These are phyloP conservation scores for Microcebus ravelobensis DNA, from an alignment of 2,113 vertebrate genomes.

Conservation along the genomic window DNA sequence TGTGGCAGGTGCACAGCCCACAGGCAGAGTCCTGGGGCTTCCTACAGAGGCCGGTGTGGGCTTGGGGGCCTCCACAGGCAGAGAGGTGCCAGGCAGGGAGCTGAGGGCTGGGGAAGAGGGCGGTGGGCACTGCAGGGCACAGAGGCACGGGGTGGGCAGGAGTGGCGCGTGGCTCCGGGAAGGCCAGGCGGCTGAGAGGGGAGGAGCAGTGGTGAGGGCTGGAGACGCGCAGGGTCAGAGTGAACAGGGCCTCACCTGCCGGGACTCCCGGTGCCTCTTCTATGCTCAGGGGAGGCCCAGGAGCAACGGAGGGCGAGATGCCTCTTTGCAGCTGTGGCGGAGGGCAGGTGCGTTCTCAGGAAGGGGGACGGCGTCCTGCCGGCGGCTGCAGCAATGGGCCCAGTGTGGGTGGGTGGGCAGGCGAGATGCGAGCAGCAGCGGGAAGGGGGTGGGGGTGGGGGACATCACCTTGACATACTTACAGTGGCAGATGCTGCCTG, in stretches of 20 bases:
- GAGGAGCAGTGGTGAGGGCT: fast-evolving
- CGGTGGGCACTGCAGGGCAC: fast-evolving
- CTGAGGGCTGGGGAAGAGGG: background rate
- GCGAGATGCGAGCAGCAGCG: background rate
- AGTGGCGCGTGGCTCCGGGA: too few relatives aligned
- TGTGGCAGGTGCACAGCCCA: background rate
- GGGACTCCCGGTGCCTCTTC: background rate
- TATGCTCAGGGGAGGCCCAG: background rate
- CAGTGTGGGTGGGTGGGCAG: too few relatives aligned
- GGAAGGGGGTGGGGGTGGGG: background rate
- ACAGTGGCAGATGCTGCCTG: fast-evolving
- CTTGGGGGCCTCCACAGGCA: background rate
- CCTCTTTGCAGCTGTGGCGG: background rate
- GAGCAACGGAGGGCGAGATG: background rate
- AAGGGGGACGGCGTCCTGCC: background rate
- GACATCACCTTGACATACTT: background rate
- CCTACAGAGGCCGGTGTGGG: too few relatives aligned
- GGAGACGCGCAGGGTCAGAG: background rate
- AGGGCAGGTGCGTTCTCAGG: background rate
- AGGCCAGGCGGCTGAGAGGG: background rate
- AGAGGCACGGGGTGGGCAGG: background rate
- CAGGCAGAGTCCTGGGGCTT: background rate
- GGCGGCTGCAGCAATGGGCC: background rate
- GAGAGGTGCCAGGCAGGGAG: background rate
- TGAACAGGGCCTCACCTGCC: background rate